Evolutionary conservation across 2,113 vertebrate genomes (phyloP).

Genomic region (Talpa occidentalis): DNA sequence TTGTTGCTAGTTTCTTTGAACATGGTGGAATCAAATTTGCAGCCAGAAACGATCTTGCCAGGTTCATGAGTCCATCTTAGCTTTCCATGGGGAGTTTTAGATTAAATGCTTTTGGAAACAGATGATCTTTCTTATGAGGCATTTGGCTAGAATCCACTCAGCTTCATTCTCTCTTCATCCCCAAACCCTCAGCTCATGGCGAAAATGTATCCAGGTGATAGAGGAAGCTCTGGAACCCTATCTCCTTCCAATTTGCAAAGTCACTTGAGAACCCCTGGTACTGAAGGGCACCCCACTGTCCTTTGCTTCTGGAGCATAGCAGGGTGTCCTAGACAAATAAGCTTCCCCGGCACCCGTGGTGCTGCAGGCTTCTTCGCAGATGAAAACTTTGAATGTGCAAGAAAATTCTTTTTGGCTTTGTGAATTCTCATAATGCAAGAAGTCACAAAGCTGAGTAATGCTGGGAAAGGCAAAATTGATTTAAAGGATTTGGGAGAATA

Average conservation of each 20-base stretch:
- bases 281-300: neutral
- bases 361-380: constrained; percentile 13
- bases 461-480: constrained; percentile 46
- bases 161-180: neutral
- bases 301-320: neutral
- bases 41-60: constrained; percentile 13
- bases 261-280: constrained; percentile 13
- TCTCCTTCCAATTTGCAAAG: constrained; percentile 43
- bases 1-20: neutral
- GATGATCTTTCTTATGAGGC: neutral
- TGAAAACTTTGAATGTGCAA: constrained; percentile 16
- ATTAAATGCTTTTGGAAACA: constrained; percentile 37
- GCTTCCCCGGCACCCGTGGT: neutral
- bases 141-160: neutral
- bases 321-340: constrained; percentile 20
- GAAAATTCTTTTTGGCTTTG: constrained; percentile 12
- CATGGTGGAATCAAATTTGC: neutral
- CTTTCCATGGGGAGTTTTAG: neutral
- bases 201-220: neutral
- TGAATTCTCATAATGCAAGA: constrained; percentile 29
- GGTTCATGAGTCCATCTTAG: neutral
- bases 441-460: constrained; percentile 40
- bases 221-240: neutral
- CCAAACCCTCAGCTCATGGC: neutral
- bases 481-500: constrained; percentile 54